Evolutionary conservation across 2,113 vertebrate species (phyloP).

Genomic region (Macquaria ambigua): DNA sequence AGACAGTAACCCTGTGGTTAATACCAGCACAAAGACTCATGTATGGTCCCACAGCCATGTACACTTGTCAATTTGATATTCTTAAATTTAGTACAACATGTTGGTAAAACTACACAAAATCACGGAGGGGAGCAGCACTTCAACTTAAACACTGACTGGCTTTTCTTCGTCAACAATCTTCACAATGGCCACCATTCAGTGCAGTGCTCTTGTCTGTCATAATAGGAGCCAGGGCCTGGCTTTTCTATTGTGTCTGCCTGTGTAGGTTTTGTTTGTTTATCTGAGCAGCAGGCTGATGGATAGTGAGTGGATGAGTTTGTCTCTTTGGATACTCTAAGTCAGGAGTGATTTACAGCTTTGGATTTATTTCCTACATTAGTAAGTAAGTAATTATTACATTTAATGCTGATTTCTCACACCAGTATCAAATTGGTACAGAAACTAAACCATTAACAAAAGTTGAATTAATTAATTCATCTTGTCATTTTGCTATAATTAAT

Average conservation of each 20-base stretch:
- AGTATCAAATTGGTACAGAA: not conserved
- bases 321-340: slow-evolving; percentile 32
- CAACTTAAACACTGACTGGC: slow-evolving; percentile 10
- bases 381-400: slow-evolving; percentile 46
- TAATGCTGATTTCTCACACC: not conserved
- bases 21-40: slow-evolving; percentile 25
- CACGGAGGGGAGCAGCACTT: slow-evolving; percentile 3
- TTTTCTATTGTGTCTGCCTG: slow-evolving; percentile 74
- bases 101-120: not conserved
- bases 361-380: slow-evolving; percentile 37
- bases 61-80: not conserved
- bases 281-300: slow-evolving; percentile 61
- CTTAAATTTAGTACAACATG: not conserved
- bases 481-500: not conserved
- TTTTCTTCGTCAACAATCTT: slow-evolving; percentile 43
- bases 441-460: not conserved
- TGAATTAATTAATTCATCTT: not conserved
- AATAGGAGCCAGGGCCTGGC: slow-evolving; percentile 75
- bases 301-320: slow-evolving; percentile 52
- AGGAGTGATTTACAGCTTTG: slow-evolving; percentile 21
- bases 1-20: slow-evolving; percentile 32
- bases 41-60: not conserved
- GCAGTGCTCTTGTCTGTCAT: slow-evolving; percentile 62
- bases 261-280: slow-evolving; percentile 70
- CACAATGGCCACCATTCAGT: slow-evolving; percentile 80